Evolutionary conservation across 2,797 vertebrate genomes (phyloP), one percentile per base, ranked within the genome.

Genomic region (Catamblyrhynchus diadema): DNA sequence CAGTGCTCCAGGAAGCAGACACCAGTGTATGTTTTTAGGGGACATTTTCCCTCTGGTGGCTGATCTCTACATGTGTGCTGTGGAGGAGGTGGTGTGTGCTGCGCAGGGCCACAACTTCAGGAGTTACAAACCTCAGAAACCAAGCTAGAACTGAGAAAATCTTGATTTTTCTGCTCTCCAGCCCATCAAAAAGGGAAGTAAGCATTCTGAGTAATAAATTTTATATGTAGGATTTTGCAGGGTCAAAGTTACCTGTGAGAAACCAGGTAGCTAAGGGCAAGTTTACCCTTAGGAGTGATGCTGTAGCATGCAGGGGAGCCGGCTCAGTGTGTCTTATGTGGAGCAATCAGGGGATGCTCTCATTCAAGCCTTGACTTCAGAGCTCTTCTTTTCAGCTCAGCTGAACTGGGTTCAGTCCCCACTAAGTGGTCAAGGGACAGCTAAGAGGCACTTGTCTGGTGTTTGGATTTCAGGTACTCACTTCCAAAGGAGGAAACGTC

Each of bases 401-500:
- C 11, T 37, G 9, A 12, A 10, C 32, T 27, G 28, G 8, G 13
- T 64, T 78, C n/a, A 50, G 47, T 61, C 54, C 33, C 17, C 10
- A 6, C 5, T 16, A 42, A 16, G 35, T 23, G 33, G n/a, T 44
- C 28, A 33, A 27, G 73, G 39, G 9, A 25, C 12, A 27, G 17
- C 41, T 81, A 19, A 30, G 12, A 23, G 66, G 30, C 21, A 4
- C 4, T 72, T 69, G 30, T 42, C 32, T 72, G 62, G 14, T 12
- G 10, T 65, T 81, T 75, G 70, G 32, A 61, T 75, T 81, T 57
- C 5, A 18, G 45, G 20, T 23, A 5, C 22, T 81, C 25, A 9
- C 23, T 88, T 71, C 2, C 1, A 39, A 23, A 0, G 2, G 35
- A 54, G 20, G 33, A 53, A 56, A 18, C 0, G 0, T 14, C 62